These are phyloP conservation scores for Zaprionus kolodkinae DNA, from an alignment of 1,140 invertebrate genomes.

Conservation along the genomic window DNA sequence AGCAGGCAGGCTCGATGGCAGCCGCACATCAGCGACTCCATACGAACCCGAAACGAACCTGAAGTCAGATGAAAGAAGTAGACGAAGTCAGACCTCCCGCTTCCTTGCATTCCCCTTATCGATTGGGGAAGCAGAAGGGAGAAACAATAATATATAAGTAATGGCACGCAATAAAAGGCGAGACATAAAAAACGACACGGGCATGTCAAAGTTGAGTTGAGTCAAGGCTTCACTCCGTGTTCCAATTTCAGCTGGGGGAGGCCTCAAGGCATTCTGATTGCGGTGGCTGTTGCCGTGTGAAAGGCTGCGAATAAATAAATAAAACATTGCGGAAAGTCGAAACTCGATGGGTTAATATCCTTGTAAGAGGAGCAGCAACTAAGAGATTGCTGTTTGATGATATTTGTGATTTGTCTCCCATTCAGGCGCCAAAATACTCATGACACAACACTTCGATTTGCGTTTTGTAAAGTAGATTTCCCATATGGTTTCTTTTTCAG, in stretches of 20 bases:
- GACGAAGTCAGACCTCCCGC: constrained; percentile 21
- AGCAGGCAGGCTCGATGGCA: background rate
- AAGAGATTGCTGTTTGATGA: constrained; percentile 38
- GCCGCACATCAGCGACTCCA: background rate
- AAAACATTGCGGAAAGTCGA: constrained; percentile 45
- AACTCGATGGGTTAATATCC: constrained; percentile 24
- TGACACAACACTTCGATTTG: constrained; percentile 34
- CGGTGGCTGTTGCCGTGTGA: constrained; percentile 37
- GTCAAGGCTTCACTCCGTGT: background rate
- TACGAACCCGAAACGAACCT: constrained; percentile 37
- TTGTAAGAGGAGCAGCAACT: constrained; percentile 10
- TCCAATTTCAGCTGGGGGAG: background rate
- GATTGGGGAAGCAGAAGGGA: constrained; percentile 35
- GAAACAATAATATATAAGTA: constrained; percentile 49
- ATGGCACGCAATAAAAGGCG: constrained; percentile 66
- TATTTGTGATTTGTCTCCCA: background rate
- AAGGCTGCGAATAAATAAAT: constrained; percentile 68
- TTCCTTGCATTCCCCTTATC: constrained; percentile 14
- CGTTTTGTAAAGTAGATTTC: constrained; percentile 19
- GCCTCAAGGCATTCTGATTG: constrained; percentile 49
- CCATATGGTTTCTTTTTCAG: constrained; percentile 17
- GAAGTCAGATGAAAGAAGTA: constrained; percentile 4
- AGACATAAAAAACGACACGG: constrained; percentile 55
- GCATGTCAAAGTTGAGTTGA: constrained; percentile 47
- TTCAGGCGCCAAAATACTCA: background rate